Percentiles rank a stretch among this genome's conserved stretches.
Conservation (phyloP, 2,113 vertebrate species). For the Anas platyrhynchos region DNA sequence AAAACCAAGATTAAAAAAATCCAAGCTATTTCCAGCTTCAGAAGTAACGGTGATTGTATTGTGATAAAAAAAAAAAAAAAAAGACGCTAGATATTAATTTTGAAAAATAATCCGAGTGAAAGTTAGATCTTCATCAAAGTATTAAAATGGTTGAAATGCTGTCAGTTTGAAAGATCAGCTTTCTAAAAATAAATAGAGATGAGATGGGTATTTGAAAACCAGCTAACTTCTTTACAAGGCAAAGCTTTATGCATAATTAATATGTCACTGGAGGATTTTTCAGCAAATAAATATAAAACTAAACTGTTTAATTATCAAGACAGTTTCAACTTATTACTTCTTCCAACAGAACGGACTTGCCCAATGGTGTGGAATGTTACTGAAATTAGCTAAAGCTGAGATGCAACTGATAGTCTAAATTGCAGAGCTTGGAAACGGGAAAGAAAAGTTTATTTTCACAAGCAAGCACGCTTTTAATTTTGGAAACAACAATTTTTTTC, state of each 20-base stretch:
- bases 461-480: not conserved
- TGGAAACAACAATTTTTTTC: not conserved
- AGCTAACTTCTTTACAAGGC: not conserved
- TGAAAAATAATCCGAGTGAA: not conserved
- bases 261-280: slow-evolving; percentile 36
- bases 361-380: not conserved
- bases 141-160: not conserved
- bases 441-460: not conserved
- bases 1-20: slow-evolving; percentile 13
- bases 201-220: not conserved
- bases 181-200: slow-evolving; percentile 7
- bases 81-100: not conserved
- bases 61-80: not conserved
- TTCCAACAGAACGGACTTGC: not conserved
- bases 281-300: slow-evolving; percentile 53
- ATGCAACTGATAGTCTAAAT: not conserved
- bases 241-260: slow-evolving; percentile 27
- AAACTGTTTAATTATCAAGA: slow-evolving; percentile 19
- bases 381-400: not conserved
- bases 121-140: not conserved
- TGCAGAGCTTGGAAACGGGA: not conserved
- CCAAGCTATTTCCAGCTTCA: not conserved
- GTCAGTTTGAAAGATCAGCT: not conserved
- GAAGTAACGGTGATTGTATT: not conserved
- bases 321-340: slow-evolving; percentile 43